A percentile compares a stretch with the other conserved stretches of the same genome.
Evolutionary conservation across 2,888 invertebrate species (phyloP).

Genomic region (Habroteleia sp.): DNA sequence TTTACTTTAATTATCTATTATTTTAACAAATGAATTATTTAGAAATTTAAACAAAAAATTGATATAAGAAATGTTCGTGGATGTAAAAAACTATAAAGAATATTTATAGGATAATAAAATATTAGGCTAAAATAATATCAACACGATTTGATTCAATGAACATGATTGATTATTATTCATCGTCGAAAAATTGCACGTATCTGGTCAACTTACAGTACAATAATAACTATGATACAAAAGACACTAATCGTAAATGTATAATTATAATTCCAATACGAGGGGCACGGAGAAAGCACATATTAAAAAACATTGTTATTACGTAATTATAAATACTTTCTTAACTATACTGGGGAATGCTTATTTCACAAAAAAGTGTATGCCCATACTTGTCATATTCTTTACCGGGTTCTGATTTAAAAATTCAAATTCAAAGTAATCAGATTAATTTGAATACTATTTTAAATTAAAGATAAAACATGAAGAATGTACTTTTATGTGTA

Average conservation of each 20-base stretch:
- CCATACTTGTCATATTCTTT: slow-evolving; percentile 8
- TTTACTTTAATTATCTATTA: no score
- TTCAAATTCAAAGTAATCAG: slow-evolving; percentile 3
- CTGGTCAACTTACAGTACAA: slow-evolving; percentile 74
- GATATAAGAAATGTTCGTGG: no score
- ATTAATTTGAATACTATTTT: not conserved
- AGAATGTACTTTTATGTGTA: no score
- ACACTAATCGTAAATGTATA: slow-evolving; percentile 74
- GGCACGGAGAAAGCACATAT: slow-evolving; percentile 45
- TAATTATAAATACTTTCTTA: slow-evolving; percentile 23
- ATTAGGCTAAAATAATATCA: slow-evolving; percentile 20
- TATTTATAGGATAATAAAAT: no score
- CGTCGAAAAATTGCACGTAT: slow-evolving; percentile 77
- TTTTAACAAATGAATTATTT: no score
- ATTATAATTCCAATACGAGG: slow-evolving; percentile 69
- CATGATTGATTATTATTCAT: slow-evolving; percentile 79
- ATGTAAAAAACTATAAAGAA: no score
- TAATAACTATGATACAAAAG: slow-evolving; percentile 78
- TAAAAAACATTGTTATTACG: slow-evolving; percentile 14
- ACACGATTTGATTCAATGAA: slow-evolving; percentile 69
- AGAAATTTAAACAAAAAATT: no score
- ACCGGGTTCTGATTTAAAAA: slow-evolving; percentile 27
- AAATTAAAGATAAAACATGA: no score
- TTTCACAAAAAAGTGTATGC: slow-evolving; percentile 35
- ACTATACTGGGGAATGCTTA: slow-evolving; percentile 46